phyloP scores from a whole-genome alignment of 2,888 invertebrate genomes.

The Agrochola circellaris region DNA sequence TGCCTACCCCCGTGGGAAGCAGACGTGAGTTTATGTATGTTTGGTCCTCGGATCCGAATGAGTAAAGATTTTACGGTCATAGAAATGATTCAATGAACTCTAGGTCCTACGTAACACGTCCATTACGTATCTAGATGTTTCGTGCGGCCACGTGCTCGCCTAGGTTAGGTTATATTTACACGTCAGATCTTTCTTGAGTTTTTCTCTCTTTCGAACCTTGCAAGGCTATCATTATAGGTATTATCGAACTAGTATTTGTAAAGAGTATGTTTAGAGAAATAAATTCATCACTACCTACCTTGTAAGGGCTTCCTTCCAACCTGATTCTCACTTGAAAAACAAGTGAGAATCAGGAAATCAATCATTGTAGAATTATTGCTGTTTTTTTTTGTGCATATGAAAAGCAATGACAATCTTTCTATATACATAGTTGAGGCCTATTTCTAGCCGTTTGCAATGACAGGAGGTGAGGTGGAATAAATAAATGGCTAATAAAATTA shows the following conservation, averaged over 20 bases:
- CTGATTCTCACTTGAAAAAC: not conserved
- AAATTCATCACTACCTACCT: not conserved
- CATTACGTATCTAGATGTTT: constrained; percentile 10
- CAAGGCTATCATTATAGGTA: not conserved
- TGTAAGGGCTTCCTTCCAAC: not conserved
- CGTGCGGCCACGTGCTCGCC: constrained; percentile 9
- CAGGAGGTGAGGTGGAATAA: not conserved
- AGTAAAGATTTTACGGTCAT: not conserved
- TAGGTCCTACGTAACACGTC: not conserved
- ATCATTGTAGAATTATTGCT: not conserved
- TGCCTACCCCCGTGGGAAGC: not conserved
- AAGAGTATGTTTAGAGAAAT: not conserved
- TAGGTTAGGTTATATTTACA: constrained; percentile 29
- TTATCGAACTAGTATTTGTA: not conserved
- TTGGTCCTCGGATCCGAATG: not conserved
- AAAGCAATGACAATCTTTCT: not conserved
- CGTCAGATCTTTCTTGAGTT: not conserved
- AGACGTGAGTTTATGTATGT: not conserved
- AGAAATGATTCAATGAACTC: not conserved
- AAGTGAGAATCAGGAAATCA: too few species aligned
- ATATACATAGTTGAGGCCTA: not conserved
- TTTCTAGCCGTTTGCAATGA: not conserved
- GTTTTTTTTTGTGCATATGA: not conserved
- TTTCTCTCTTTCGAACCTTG: not conserved
- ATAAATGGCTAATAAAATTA: not conserved